A percentile compares a stretch with the other conserved stretches of the same genome.
Evolutionary conservation across 1,140 invertebrate species (phyloP).

Genomic region (Danaus melanippus): DNA sequence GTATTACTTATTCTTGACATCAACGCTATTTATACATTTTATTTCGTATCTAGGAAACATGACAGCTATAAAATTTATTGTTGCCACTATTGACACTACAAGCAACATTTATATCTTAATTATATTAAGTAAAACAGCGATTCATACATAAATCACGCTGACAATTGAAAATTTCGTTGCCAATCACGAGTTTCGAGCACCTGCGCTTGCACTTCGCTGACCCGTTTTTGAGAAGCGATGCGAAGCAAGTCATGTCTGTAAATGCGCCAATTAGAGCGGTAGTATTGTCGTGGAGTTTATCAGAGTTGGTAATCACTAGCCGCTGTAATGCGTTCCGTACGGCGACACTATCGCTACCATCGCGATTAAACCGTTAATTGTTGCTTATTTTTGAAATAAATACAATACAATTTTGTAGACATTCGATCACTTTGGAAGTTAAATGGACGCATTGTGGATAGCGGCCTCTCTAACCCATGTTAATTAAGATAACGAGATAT

Average conservation of each 20-base stretch:
- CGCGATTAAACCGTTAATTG: conserved; percentile 40
- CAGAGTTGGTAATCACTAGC: conserved; percentile 32
- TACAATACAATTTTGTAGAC: conserved; percentile 51
- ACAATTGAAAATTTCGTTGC: conserved; percentile 34
- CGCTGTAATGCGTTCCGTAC: conserved; percentile 15
- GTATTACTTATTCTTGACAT: conserved; percentile 21
- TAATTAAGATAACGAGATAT: conserved; percentile 28
- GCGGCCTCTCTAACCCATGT: conserved; percentile 33
- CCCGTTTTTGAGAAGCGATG: conserved; percentile 32
- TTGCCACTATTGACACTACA: no score
- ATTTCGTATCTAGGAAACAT: no score
- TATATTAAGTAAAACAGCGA: conserved; percentile 13
- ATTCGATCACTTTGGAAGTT: conserved; percentile 41
- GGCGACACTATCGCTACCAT: conserved; percentile 24
- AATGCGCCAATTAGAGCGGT: conserved; percentile 53
- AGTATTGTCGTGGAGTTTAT: conserved; percentile 47
- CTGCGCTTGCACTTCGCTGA: conserved; percentile 28
- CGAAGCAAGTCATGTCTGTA: conserved; percentile 35
- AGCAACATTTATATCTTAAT: conserved; percentile 15
- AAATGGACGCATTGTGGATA: conserved; percentile 41
- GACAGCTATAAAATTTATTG: no score
- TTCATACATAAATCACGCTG: conserved; percentile 27
- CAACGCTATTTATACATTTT: no score
- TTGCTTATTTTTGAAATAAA: conserved; percentile 52
- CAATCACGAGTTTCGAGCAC: conserved; percentile 30